Conservation (phyloP, 2,888 invertebrate species). For the Epinotia ramella region DNA sequence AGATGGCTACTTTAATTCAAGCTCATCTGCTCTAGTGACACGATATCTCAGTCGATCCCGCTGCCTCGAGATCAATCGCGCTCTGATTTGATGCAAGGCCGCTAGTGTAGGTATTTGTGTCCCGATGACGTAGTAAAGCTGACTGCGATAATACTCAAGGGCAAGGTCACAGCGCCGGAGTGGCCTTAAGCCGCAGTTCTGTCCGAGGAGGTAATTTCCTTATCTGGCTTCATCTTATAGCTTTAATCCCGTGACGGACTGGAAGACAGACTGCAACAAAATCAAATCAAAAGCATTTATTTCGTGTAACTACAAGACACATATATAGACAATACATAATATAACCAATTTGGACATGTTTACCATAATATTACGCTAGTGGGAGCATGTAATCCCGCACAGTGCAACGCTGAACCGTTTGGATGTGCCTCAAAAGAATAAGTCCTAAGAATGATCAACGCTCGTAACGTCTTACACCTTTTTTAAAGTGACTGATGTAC, state of each 20-base stretch:
- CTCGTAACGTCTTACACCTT: neutral
- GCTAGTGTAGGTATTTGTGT: neutral
- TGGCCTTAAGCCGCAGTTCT: constrained; percentile 2
- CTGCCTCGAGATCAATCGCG: neutral
- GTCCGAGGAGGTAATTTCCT: no score
- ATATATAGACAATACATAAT: no score
- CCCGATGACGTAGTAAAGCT: neutral
- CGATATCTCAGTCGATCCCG: neutral
- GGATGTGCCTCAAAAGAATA: neutral
- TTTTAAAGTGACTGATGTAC: constrained; percentile 7
- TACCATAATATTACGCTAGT: no score
- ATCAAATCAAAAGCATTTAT: no score
- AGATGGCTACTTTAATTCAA: neutral
- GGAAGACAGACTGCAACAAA: no score
- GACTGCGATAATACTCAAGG: constrained; percentile 25
- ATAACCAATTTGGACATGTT: no score
- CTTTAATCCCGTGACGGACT: no score
- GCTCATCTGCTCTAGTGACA: neutral
- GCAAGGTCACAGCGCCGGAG: constrained; percentile 41
- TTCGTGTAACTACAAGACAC: no score
- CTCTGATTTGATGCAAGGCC: neutral
- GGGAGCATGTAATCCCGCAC: no score
- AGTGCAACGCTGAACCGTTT: no score
- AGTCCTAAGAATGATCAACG: neutral
- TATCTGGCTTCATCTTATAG: no score